Evolutionary conservation across 2,113 vertebrate genomes (phyloP), one percentile per base, ranked within the genome.

Genomic region (Ellobius talpinus): DNA sequence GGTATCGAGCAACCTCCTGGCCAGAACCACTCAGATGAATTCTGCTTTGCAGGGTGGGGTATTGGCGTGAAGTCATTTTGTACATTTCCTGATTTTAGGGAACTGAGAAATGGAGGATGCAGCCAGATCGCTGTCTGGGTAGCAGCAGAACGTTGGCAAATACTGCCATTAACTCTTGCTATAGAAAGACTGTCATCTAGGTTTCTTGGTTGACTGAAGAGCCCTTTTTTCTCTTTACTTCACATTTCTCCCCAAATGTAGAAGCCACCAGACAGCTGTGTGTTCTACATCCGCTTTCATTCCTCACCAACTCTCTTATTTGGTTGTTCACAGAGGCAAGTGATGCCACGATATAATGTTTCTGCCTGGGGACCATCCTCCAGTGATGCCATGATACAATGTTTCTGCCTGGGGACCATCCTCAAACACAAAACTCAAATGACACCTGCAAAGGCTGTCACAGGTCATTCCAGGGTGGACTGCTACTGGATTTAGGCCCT

Each of bases 1-100:
- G 97, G 76, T 98, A 98, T 98, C 84, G 90, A 98, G 98, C 97
- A 97, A 91, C 94, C 91, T 97, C 97, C 98, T 98, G 96, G 96
- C 98, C 97, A 98, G 98, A 98, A 97, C 73, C 97, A 98, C 95
- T 58, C 58, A 58, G 58, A 6, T 58, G 19, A 87, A 0, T 86
- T 97, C 97, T 68, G 91, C 52, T 94, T 92, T 92, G 89, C 77
- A 96, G 95, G 58, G 77, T 94, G 84, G 58, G 87, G 95, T 92
- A 84, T 96, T 97, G 97, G 96, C 78, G 91, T 72, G 91, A 89
- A 96, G 14, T 70, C 61, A 77, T 97, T 87, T 58, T 58, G 58
- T 58, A 21, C 19, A 58, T 58, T 98, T 91, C 93, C 89, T 96
- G 97, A 96, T 96, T 97, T 95, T 96, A 96, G 95, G 95, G 70